Conservation (phyloP, 2,113 vertebrate genomes). For the Columba livia region DNA sequence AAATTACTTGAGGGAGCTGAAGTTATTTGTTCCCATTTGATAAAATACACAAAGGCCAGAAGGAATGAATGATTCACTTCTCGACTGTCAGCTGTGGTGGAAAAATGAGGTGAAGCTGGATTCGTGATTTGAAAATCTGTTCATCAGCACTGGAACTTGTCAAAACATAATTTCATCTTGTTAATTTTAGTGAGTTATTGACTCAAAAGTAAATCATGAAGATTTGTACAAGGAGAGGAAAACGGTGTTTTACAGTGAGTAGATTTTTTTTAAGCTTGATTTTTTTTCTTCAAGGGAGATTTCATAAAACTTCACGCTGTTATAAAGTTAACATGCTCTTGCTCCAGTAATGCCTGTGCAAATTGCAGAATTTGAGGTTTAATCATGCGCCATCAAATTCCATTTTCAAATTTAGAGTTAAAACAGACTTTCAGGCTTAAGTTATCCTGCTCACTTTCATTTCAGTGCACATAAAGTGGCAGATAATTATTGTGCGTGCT, state of each 20-base stretch:
- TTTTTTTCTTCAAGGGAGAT: not conserved
- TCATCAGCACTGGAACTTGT: constrained; percentile 58
- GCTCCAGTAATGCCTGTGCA: not conserved
- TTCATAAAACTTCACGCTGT: not conserved
- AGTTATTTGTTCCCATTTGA: constrained; percentile 29
- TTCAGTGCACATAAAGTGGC: not conserved
- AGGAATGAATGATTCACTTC: constrained; percentile 57
- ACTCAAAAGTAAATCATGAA: constrained; percentile 58
- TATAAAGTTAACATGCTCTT: not conserved
- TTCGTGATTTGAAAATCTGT: constrained; percentile 54
- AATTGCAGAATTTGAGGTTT: constrained; percentile 16
- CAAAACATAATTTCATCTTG: constrained; percentile 63
- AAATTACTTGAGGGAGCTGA: not conserved
- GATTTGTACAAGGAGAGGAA: constrained; percentile 42
- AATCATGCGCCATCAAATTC: constrained; percentile 41
- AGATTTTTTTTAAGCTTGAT: not conserved
- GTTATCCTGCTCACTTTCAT: constrained; percentile 1
- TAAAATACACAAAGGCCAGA: constrained; percentile 45
- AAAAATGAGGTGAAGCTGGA: constrained; percentile 46
- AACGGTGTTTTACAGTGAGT: constrained; percentile 12
- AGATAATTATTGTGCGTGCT: not conserved
- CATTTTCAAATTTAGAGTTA: constrained; percentile 16
- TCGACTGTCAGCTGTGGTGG: constrained; percentile 30
- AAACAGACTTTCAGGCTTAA: constrained; percentile 5
- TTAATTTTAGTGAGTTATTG: constrained; percentile 65